A percentile compares a stretch with the other conserved stretches of the same genome.
These are phyloP conservation scores for Synanthedon andrenaeformis DNA, from an alignment of 2,888 invertebrate genomes.

Conservation along the genomic window DNA sequence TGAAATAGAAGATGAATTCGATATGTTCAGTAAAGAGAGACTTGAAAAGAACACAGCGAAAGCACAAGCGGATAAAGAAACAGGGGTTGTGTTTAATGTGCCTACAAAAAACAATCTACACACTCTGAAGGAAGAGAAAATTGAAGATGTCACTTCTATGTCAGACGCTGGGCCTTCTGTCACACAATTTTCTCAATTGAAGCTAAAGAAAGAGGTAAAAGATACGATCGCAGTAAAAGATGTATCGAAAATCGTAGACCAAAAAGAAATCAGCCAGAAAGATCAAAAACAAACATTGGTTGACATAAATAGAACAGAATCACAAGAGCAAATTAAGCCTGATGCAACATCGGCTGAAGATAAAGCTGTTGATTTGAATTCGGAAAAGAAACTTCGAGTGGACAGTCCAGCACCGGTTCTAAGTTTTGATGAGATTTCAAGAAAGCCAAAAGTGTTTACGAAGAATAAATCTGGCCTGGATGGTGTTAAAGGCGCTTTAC, in stretches of 20 bases:
- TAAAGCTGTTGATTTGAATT: conserved; percentile 1
- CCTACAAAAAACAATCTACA: conserved; percentile 41
- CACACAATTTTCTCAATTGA: conserved; percentile 25
- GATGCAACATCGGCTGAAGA: background rate
- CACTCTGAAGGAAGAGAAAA: conserved; percentile 46
- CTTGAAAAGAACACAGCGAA: conserved; percentile 32
- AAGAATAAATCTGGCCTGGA: conserved; percentile 9
- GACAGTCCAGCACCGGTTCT: conserved; percentile 13
- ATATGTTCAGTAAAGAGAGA: conserved; percentile 58
- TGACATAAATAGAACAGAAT: background rate
- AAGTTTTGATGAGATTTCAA: conserved; percentile 38
- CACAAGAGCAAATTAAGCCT: background rate
- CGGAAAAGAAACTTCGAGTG: conserved; percentile 3
- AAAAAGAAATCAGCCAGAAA: background rate
- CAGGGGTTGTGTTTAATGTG: conserved; percentile 34
- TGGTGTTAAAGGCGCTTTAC: conserved; percentile 18
- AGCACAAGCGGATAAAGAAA: conserved; percentile 37
- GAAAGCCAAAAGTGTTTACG: conserved; percentile 19
- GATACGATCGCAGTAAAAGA: conserved; percentile 5
- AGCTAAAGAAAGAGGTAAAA: conserved; percentile 3
- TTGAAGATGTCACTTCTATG: conserved; percentile 28
- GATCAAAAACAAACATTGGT: background rate
- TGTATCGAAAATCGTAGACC: background rate
- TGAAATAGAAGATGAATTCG: conserved; percentile 58
- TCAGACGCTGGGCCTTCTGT: conserved; percentile 39